Evolutionary conservation across 2,113 vertebrate genomes (phyloP), one percentile per base, ranked within the genome.

Genomic region (Python bivittatus): DNA sequence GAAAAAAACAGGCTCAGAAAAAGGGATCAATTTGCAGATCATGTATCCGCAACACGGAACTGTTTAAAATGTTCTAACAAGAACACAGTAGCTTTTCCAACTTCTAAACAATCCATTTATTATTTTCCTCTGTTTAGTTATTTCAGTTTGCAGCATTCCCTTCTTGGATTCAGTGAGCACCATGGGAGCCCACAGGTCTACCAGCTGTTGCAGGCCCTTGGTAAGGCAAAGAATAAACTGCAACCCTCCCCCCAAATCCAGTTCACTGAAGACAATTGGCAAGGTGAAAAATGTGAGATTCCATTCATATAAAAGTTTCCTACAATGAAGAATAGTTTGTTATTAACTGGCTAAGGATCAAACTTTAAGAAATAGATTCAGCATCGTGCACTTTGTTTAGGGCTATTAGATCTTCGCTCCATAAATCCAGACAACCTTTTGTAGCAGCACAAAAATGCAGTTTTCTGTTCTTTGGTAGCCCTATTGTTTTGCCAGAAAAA

Each of bases 11-110:
- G n/a, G 13, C 52, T 33, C 20, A 25, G 93, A 95, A 91, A 93
- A 94, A 89, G 57, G 94, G 94, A 96, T 87, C 72, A 42, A 88
- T 92, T 94, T 87, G 86, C 38, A 85, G 20, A 92, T 42, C 56
- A 56, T 22, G 25, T 7, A 92, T 95, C 91, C 1, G 0, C 38
- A 54, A 92, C 83, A 48, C 91, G 52, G 44, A 85, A 83, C 54
- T 3, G 60, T 94, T 93, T 56, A 64, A 88, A 93, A 92, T 64
- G 33, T 52, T 52, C 61, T 38, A 89, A 57, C 3, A n/a, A 10
- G 12, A 89, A 92, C 27, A 61, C 44, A 86, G 33, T 9, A 20
- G 20, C 38, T 48, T 52, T 85, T 88, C 11, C 8, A 23, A 12
- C 0, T 90, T 91, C 91, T 89, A 61, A 29, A 33, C 33, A 22